These are phyloP conservation scores for Synodontis membranacea DNA, from an alignment of 2,113 vertebrate species.

Conservation along the genomic window DNA sequence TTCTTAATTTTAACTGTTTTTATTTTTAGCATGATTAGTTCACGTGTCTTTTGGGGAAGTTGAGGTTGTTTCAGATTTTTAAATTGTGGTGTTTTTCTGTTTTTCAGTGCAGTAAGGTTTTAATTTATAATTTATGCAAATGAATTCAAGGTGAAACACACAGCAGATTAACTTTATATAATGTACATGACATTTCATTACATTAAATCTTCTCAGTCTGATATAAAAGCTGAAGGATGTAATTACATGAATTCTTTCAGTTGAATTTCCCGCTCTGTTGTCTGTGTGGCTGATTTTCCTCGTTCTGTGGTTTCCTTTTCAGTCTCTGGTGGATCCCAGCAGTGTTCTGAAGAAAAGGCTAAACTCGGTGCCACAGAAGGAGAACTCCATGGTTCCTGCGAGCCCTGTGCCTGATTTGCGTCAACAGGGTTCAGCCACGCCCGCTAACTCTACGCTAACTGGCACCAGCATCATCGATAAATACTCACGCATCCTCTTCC, in stretches of 20 bases:
- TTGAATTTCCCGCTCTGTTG: not conserved
- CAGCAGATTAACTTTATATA: not conserved
- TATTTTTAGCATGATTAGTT: not conserved
- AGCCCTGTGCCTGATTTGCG: conserved; percentile 68
- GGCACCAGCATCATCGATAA: conserved; percentile 95
- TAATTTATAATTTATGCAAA: not conserved
- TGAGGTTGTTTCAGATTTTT: too few species aligned
- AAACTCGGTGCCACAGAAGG: conserved; percentile 75
- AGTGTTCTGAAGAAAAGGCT: conserved; percentile 88
- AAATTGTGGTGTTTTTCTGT: not conserved
- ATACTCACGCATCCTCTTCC: conserved; percentile 94
- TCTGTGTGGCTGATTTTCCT: not conserved
- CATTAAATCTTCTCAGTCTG: not conserved
- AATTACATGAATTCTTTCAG: not conserved
- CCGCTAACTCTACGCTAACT: conserved; percentile 68
- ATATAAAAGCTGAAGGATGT: not conserved
- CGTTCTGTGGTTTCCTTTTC: not conserved
- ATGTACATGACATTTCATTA: too few species aligned
- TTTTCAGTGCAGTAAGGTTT: not conserved
- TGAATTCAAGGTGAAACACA: not conserved
- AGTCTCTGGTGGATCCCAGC: conserved; percentile 76
- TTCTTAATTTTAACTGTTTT: not conserved
- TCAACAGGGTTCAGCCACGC: conserved; percentile 69
- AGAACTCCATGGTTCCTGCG: conserved; percentile 75
- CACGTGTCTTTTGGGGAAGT: too few species aligned